Conservation (phyloP, 2,113 vertebrate genomes). For the Hemiprocne comata region DNA sequence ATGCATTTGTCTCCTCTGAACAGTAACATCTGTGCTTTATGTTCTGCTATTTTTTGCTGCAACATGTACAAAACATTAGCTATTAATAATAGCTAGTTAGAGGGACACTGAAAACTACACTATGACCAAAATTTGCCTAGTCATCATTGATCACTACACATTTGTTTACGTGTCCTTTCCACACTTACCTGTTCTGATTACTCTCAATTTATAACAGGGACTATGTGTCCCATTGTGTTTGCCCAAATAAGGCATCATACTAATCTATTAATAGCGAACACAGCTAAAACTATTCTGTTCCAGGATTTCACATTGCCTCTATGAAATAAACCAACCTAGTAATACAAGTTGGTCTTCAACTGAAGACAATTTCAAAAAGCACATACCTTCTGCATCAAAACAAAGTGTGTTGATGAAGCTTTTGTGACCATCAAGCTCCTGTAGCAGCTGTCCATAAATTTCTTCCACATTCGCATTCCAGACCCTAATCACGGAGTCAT, state of each 20-base stretch:
- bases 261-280: neutral
- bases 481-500: slow-evolving; percentile 86
- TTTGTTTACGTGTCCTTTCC: neutral
- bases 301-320: neutral
- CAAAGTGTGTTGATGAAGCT: slow-evolving; percentile 92
- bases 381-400: slow-evolving; percentile 91
- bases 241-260: neutral
- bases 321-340: neutral
- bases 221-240: neutral
- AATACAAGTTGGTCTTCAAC: neutral
- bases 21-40: neutral
- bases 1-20: neutral
- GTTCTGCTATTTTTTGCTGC: neutral
- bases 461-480: slow-evolving; percentile 87
- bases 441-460: slow-evolving; percentile 86
- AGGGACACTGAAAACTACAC: neutral
- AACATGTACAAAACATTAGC: neutral
- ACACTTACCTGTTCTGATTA: neutral
- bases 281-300: neutral
- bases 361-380: neutral
- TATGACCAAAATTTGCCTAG: neutral
- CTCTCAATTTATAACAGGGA: neutral
- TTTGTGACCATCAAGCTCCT: slow-evolving; percentile 90
- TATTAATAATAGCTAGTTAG: neutral
- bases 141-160: neutral